phyloP scores from a whole-genome alignment of 1,140 invertebrate genomes.

The Zelostemma sp. region DNA sequence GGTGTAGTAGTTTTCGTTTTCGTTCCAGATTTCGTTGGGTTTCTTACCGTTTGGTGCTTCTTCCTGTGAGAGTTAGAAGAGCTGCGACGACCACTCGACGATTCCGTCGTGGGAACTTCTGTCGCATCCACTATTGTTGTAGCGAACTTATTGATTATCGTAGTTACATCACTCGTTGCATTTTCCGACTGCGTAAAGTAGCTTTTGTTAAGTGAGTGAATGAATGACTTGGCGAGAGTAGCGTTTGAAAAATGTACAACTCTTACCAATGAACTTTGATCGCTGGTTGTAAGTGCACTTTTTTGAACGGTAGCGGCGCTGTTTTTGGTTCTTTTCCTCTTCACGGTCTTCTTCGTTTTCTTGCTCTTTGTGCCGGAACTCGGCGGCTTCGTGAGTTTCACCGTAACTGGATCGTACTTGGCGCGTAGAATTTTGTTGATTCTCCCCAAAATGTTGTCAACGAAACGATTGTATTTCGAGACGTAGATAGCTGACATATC shows the following conservation, averaged over 20 bases:
- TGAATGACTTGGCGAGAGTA: too few species aligned
- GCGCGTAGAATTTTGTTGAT: slow-evolving; percentile 82
- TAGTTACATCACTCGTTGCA: slow-evolving; percentile 4
- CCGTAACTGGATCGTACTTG: slow-evolving; percentile 86
- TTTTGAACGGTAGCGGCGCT: not conserved
- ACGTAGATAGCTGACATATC: slow-evolving; percentile 78
- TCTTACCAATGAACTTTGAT: too few species aligned
- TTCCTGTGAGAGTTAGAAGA: slow-evolving; percentile 2
- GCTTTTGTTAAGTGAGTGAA: too few species aligned
- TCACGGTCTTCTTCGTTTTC: slow-evolving; percentile 49
- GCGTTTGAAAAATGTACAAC: too few species aligned
- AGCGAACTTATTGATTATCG: slow-evolving; percentile 16
- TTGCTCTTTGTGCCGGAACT: slow-evolving; percentile 62
- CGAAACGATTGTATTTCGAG: slow-evolving; percentile 84
- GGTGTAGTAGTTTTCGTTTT: slow-evolving; percentile 34
- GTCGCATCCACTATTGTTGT: slow-evolving; percentile 23
- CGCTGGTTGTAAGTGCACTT: not conserved
- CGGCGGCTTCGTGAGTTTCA: slow-evolving; percentile 77
- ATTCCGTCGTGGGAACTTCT: slow-evolving; percentile 51
- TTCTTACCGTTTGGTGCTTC: slow-evolving; percentile 31
- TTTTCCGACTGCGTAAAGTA: not conserved
- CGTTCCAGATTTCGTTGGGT: slow-evolving; percentile 30
- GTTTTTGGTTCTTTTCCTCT: slow-evolving; percentile 45
- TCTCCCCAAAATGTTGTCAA: slow-evolving; percentile 82
- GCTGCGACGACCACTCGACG: slow-evolving; percentile 52